These are phyloP conservation scores for Sula dactylatra DNA, from an alignment of 2,113 vertebrate species.

Conservation along the genomic window DNA sequence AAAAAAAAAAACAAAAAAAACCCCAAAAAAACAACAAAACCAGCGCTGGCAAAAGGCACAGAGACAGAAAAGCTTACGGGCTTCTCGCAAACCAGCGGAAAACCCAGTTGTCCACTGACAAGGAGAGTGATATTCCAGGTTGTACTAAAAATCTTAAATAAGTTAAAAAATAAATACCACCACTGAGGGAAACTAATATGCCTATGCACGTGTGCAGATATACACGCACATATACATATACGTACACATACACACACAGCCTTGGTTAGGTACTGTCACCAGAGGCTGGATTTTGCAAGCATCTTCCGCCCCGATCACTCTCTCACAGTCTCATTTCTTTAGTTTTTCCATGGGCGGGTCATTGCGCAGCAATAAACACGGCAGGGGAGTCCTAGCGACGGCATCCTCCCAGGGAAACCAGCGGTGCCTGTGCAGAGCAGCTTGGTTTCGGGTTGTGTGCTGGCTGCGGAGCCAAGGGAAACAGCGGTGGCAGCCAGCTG, in stretches of 20 bases:
- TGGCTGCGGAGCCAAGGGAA: constrained; percentile 32
- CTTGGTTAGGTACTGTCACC: not conserved
- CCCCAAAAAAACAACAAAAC: not conserved
- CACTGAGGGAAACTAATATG: not conserved
- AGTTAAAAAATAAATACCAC: constrained; percentile 30
- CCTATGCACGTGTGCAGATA: not conserved
- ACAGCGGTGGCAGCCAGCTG: constrained; percentile 19
- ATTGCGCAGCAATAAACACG: not conserved
- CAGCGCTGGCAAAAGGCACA: constrained; percentile 51
- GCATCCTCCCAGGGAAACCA: constrained; percentile 1
- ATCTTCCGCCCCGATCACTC: not conserved
- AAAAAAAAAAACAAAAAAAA: not conserved
- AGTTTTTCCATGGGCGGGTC: constrained; percentile 36
- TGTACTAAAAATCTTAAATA: not conserved
- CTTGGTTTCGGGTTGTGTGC: not conserved
- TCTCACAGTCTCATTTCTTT: not conserved
- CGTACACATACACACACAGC: not conserved
- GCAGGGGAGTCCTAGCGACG: constrained; percentile 8
- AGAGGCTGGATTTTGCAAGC: not conserved
- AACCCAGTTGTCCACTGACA: not conserved
- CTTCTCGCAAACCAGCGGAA: not conserved
- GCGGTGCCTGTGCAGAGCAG: not conserved
- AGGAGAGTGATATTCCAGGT: not conserved
- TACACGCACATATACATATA: not conserved
- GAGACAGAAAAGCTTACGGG: constrained; percentile 12